Conservation (phyloP, 2,113 vertebrate species). For the Bolborhynchus lineola region DNA sequence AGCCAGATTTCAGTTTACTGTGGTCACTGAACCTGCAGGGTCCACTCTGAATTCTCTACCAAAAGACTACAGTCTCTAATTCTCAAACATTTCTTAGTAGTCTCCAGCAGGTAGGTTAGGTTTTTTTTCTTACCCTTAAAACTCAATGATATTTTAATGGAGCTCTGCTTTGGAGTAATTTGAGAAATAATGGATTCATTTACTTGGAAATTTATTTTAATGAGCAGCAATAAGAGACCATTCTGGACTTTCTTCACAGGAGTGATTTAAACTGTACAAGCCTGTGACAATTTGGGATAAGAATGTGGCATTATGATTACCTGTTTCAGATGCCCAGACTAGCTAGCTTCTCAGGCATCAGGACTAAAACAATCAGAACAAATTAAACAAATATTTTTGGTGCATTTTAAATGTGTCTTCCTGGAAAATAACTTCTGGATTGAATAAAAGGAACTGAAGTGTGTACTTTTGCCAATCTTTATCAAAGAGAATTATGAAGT, state of each 20-base stretch:
- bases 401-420: not conserved
- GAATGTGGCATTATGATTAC: not conserved
- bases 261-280: not conserved
- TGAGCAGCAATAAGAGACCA: not conserved
- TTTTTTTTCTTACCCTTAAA: not conserved
- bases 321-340: not conserved
- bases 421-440: slow-evolving; percentile 2
- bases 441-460: not conserved
- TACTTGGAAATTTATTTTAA: not conserved
- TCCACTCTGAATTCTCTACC: not conserved
- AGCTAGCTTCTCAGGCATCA: not conserved
- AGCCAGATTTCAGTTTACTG: not conserved
- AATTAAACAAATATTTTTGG: not conserved
- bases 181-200: not conserved
- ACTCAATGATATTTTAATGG: not conserved
- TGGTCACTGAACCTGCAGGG: not conserved
- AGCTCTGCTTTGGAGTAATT: not conserved
- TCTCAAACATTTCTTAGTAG: not conserved
- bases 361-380: not conserved
- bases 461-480: slow-evolving; percentile 6
- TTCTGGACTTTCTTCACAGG: not conserved
- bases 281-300: not conserved
- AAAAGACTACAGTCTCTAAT: not conserved
- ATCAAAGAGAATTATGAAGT: slow-evolving; percentile 4
- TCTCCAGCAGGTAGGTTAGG: not conserved